Base-by-base conservation (phyloP, 2,113 vertebrate species). In the Forbesichthys agassizii region DNA sequence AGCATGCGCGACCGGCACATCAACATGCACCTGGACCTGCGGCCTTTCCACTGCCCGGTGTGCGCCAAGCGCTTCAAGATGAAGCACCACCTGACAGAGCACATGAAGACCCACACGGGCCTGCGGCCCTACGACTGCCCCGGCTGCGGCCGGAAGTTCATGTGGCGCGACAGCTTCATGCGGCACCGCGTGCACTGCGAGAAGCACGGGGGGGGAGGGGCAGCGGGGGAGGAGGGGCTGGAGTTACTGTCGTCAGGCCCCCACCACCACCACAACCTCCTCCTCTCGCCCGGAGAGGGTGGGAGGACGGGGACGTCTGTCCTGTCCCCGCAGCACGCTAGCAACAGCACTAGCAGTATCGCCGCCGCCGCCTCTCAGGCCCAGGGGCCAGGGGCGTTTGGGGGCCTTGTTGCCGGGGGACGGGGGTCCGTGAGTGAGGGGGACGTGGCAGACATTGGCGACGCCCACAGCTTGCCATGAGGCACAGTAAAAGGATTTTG, bases 81-180 rank as follows among this genome's bases (percentile, higher is more conserved):
- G 96, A 97, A 98, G 88, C 96, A 98, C 64, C 96, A 97, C 86
- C 93, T 98, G 14, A 97, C 96, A 0, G 96, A 98, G 91, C 96
- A 98, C 91, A 97, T 97, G 94, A 98, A 98, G 91, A 97, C 96
- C 0, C 96, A 98, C 91, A 96, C 96, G 0, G 96, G 95, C 20
- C 94, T 96, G 63, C 96, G 96, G 63, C 96, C 96, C 6, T 98
- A 97, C 61, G 92, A 95, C 87, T 98, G 96, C 80, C 72, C 86
- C 0, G 82, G 92, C 81, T 97, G 96, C 5, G 93, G 93, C 64
- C 95, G 95, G 89, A 96, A 96, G 86, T 97, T 98, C 91, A 97
- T 98, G 95, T 97, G 96, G 96, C 87, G 95, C 0, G 96, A 96
- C 91, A 96, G 96, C 88, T 98, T 96, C 91, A 94, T 97, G 91